Evolutionary conservation across 2,888 invertebrate genomes (phyloP).

Genomic region (Anthrax anthrax): DNA sequence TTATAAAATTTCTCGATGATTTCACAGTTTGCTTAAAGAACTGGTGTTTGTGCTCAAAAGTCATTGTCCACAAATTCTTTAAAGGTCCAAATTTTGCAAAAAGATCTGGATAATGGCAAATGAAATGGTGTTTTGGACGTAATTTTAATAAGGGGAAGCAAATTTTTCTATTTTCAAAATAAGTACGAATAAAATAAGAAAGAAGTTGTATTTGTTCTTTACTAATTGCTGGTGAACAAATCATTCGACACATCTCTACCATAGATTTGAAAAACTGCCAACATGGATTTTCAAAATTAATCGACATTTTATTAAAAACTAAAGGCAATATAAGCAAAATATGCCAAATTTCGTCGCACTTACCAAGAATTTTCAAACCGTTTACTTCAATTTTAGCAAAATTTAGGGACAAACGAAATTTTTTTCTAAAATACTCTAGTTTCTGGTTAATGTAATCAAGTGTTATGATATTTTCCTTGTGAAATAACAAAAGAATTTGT

Average conservation of each 20-base stretch:
- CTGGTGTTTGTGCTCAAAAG: slow-evolving; percentile 18
- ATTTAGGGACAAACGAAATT: neutral
- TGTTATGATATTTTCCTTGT: neutral
- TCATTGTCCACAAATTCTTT: slow-evolving; percentile 10
- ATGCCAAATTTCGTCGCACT: slow-evolving; percentile 3
- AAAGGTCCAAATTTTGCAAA: slow-evolving; percentile 9
- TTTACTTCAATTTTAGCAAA: slow-evolving; percentile 5
- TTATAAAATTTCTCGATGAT: slow-evolving; percentile 15
- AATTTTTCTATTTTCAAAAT: slow-evolving; percentile 2
- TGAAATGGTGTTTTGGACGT: slow-evolving; percentile 12
- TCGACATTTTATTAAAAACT: neutral
- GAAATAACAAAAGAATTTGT: slow-evolving; percentile 13
- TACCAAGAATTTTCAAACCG: slow-evolving; percentile 3
- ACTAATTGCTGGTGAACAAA: neutral
- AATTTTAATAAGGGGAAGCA: slow-evolving; percentile 7
- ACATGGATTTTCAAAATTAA: neutral
- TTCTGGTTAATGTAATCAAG: slow-evolving; percentile 1
- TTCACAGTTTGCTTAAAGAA: slow-evolving; percentile 14
- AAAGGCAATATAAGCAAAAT: neutral
- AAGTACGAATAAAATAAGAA: neutral
- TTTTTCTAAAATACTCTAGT: slow-evolving; percentile 1
- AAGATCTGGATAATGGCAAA: slow-evolving; percentile 11
- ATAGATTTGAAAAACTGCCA: neutral
- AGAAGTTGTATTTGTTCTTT: neutral
- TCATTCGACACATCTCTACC: slow-evolving; percentile 2